Evolutionary conservation across 1,140 invertebrate genomes (phyloP).

Genomic region (Belonocnema kinseyi): DNA sequence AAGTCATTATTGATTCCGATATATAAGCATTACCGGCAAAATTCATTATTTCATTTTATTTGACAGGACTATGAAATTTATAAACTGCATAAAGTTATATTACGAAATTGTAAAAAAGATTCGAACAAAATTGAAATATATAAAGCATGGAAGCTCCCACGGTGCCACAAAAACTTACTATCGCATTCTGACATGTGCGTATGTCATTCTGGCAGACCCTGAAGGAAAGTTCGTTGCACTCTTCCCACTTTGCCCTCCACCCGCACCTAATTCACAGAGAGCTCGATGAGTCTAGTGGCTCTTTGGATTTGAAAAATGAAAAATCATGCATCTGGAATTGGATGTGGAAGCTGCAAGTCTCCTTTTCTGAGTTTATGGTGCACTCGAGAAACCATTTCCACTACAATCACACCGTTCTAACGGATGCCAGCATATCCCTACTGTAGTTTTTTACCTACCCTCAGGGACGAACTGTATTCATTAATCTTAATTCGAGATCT

Average conservation of each 20-base stretch:
- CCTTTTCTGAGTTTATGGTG: conserved; percentile 16
- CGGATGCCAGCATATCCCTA: conserved; percentile 9
- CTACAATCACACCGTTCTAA: conserved; percentile 12
- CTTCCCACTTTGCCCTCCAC: conserved; percentile 52
- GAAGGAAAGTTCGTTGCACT: conserved; percentile 56
- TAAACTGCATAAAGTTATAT: no score
- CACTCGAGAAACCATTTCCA: conserved; percentile 23
- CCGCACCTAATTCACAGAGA: conserved; percentile 47
- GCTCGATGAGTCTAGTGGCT: conserved; percentile 59
- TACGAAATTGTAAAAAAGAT: no score
- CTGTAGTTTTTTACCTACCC: neutral
- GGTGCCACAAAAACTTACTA: neutral
- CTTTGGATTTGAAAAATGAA: conserved; percentile 58
- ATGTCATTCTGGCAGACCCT: neutral
- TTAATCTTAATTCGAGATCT: conserved; percentile 22
- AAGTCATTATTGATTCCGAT: no score
- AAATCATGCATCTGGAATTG: conserved; percentile 45
- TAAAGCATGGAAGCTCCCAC: no score
- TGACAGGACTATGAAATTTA: no score
- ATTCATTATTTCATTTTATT: no score
- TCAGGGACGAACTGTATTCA: conserved; percentile 22
- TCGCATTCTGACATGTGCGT: neutral
- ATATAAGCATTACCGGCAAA: no score
- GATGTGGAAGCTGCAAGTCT: conserved; percentile 27
- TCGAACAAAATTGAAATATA: no score